These are phyloP conservation scores for Kryptolebias ocellatus DNA, from an alignment of 2,797 vertebrate genomes.

Conservation along the genomic window DNA sequence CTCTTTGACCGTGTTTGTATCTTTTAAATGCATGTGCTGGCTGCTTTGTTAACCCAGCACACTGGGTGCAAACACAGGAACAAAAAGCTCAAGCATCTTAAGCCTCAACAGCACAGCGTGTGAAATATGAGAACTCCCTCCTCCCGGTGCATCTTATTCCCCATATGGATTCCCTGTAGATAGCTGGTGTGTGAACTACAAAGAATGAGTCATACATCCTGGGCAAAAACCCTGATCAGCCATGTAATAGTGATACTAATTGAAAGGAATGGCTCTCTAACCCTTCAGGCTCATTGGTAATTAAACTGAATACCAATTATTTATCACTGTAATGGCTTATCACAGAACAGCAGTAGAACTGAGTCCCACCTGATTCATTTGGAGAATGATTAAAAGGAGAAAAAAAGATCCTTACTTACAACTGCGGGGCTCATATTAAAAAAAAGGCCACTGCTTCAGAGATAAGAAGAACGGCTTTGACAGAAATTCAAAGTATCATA, in stretches of 20 bases:
- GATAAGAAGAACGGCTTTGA: slow-evolving; percentile 51
- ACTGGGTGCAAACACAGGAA: slow-evolving; percentile 43
- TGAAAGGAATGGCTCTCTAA: slow-evolving; percentile 41
- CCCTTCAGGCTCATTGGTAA: slow-evolving; percentile 36
- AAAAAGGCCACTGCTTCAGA: slow-evolving; percentile 61
- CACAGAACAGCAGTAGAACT: slow-evolving; percentile 49
- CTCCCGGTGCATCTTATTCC: slow-evolving; percentile 23
- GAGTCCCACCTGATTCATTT: slow-evolving; percentile 67
- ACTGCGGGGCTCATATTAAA: slow-evolving; percentile 36
- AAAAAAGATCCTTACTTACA: slow-evolving; percentile 61
- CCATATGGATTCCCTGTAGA: slow-evolving; percentile 28
- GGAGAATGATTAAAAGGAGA: slow-evolving; percentile 54
- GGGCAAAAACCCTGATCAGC: slow-evolving; percentile 42
- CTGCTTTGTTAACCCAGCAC: slow-evolving; percentile 51
- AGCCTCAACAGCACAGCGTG: slow-evolving; percentile 17
- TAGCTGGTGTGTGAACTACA: slow-evolving; percentile 30
- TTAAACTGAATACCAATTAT: slow-evolving; percentile 61
- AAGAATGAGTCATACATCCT: slow-evolving; percentile 16
- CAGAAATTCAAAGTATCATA: slow-evolving; percentile 60
- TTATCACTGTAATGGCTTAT: slow-evolving; percentile 66
- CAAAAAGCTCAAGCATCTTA: slow-evolving; percentile 45
- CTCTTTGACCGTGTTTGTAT: slow-evolving; percentile 45
- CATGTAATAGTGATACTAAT: slow-evolving; percentile 44
- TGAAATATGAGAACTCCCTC: slow-evolving; percentile 41
- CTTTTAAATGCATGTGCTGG: slow-evolving; percentile 48